Base-by-base conservation (phyloP, 2,888 invertebrate genomes). In the Tillus elongatus region DNA sequence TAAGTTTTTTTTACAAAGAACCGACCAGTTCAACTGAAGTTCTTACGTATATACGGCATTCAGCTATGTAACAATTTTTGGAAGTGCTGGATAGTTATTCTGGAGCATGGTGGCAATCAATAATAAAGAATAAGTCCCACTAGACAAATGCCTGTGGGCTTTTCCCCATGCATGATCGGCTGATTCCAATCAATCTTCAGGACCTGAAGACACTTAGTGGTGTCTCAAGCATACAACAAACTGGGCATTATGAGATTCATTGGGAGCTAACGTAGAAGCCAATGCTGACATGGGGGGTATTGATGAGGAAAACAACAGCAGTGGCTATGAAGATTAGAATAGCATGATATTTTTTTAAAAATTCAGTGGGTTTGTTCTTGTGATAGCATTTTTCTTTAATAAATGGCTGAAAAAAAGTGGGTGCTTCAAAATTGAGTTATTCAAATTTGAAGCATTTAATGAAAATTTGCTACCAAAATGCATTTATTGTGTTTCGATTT, bases 91-190 rank as follows among this genome's bases (percentile, higher is more conserved):
- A 32, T 32, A 32, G 32, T 14, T 32, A 32, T 10, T 13, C 12
- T 14, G 32, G 32, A 32, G 8, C 14, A 32, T 32, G 14, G 32
- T 8, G 32, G 32, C 32, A 32, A 32, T 32, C 10, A 9, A 32
- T 13, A 32, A 13, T 32, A 9, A 13, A 10, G 13, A 32, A 14
- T 9, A 32, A 32, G 14, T 4, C 13, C 13, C 14, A 9, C 12
- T 10, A 12, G 9, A 32, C 32, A n/a, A 29, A 29, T 29, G 12
- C 24, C n/a, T 8, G 4, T 9, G 9, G 13, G 13, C 14, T 32
- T 14, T 11, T 13, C 8, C 32, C 11, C 13, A 13, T 14, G 14
- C 13, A 32, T 14, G 10, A 13, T 9, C 10, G 14, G 4, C 14
- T 13, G 14, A 32, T 13, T 13, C 32, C 14, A 10, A 32, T 32